Percentiles rank a stretch among this genome's conserved stretches.
Evolutionary conservation across 1,140 invertebrate genomes (phyloP).

Genomic region (Drusus annulatus): DNA sequence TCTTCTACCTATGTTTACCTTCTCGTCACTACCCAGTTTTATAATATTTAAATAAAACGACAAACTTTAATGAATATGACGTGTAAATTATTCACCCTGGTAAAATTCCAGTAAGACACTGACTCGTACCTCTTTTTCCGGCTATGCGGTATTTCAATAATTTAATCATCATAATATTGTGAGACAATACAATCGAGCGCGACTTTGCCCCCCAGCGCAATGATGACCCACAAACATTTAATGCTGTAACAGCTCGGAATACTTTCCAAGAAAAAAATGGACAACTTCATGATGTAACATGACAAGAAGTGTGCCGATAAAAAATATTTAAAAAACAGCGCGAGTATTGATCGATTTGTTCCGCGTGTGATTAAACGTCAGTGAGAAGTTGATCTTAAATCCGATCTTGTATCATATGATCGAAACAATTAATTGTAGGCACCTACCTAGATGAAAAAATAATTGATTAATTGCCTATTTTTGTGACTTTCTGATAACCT

Average conservation of each 20-base stretch:
- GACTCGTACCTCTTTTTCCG: too few species aligned
- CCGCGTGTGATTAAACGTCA: not conserved
- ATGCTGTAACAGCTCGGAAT: conserved; percentile 7
- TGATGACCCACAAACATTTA: conserved; percentile 3
- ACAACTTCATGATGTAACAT: conserved; percentile 13
- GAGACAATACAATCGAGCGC: not conserved
- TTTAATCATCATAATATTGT: too few species aligned
- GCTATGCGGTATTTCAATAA: too few species aligned
- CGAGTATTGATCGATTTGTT: not conserved
- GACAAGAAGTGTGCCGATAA: not conserved
- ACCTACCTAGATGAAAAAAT: not conserved
- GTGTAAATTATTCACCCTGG: too few species aligned
- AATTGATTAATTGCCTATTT: too few species aligned
- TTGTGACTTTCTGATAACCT: too few species aligned
- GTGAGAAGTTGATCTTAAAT: not conserved
- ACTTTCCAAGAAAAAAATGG: conserved; percentile 17
- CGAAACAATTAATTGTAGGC: not conserved
- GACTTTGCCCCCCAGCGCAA: not conserved
- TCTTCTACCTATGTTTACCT: too few species aligned
- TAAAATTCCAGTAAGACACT: too few species aligned
- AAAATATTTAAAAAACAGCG: not conserved
- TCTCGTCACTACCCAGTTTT: too few species aligned
- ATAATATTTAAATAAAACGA: too few species aligned
- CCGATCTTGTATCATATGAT: not conserved
- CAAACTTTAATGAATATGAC: too few species aligned